Evolutionary conservation across 2,113 vertebrate genomes (phyloP).

Genomic region (Caracal caracal): DNA sequence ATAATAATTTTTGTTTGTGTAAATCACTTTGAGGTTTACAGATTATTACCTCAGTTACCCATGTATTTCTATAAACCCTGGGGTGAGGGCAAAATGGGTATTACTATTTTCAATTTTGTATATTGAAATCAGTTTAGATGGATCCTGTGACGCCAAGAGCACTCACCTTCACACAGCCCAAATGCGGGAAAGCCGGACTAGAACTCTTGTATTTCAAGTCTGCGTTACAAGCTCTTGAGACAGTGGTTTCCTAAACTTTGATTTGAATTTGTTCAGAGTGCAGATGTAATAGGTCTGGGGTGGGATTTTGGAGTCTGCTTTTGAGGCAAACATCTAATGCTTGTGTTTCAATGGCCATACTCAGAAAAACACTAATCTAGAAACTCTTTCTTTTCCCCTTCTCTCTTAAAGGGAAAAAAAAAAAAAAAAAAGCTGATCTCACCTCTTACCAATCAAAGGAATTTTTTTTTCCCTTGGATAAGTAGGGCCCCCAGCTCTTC

Average conservation of each 20-base stretch:
- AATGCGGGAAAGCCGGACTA: background rate
- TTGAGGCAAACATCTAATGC: constrained; percentile 28
- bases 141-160: background rate
- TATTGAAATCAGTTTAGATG: background rate
- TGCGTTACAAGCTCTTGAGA: background rate
- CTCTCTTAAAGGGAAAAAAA: background rate
- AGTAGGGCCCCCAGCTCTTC: constrained; percentile 51
- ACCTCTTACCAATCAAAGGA: constrained; percentile 51
- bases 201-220: background rate
- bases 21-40: background rate
- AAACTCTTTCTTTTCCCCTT: constrained; percentile 16
- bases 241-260: background rate
- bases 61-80: background rate
- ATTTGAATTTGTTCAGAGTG: constrained; percentile 39
- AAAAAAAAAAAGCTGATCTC: background rate
- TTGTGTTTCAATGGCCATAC: constrained; percentile 19
- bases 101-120: background rate
- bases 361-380: constrained; percentile 33
- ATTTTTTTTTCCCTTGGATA: background rate
- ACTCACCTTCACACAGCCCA: background rate
- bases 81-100: no score
- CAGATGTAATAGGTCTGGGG: background rate
- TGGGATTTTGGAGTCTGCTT: background rate
- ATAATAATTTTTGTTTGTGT: background rate
- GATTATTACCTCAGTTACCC: background rate